Base-by-base conservation (phyloP, 2,797 vertebrate species). In the Eptatretus atami region DNA sequence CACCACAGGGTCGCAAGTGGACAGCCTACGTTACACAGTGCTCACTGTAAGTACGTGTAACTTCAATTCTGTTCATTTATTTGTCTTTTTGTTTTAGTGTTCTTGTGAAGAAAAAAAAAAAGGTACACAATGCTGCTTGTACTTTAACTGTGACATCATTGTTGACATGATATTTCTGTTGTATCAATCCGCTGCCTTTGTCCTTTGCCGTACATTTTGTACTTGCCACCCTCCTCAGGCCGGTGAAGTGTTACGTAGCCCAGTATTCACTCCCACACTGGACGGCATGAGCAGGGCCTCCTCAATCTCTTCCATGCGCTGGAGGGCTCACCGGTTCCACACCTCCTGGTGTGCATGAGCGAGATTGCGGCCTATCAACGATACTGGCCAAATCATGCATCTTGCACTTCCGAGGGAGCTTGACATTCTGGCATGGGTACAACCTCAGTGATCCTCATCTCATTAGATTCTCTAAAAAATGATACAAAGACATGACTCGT, bases 351-450 rank as follows among this genome's bases (percentile, higher is more conserved):
- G 84, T 98, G 66, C 95, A 93, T 70, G 88, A 96, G 53, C 83
- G 83, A 19, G 92, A 98, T 98, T 88, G 80, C 80, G 0, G 79
- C 81, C 11, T 98, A 98, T 72, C 82, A 85, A 69, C 93, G 94
- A 70, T 95, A 87, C 76, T 98, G 92, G 92, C 82, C 92, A 72
- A 96, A 94, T 74, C 90, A 96, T 74, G 95, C 74, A 81, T 98
- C 75, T 81, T 98, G 88, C 95, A 67, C 77, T 98, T 66, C 92
- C 92, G 0, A 81, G 83, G 66, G 80, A 80, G 78, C 96, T 98
- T 77, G 95, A 98, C 75, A 79, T 0, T 79, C 88, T 3, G 92
- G 92, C 70, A 78, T 88, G 53, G 92, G 92, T 96, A 61, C 57
- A 25, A n/a, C 10, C 57, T 44, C 31, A 44, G 31, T 44, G 31